Base-by-base conservation (phyloP, 2,888 invertebrate species). In the Spilarctia lutea region DNA sequence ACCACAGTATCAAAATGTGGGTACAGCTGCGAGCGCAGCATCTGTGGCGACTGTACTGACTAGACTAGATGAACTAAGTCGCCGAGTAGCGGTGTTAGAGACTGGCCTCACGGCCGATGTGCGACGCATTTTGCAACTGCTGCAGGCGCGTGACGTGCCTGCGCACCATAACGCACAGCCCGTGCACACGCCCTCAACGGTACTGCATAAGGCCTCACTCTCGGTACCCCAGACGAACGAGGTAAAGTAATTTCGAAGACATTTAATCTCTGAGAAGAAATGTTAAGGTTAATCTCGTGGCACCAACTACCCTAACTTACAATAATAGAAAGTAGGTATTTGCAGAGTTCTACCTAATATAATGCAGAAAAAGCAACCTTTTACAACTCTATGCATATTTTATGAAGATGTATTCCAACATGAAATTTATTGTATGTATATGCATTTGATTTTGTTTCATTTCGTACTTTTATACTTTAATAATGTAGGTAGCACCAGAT, bases 101-200 rank as follows among this genome's bases (percentile, higher is more conserved):
- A 96, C 96, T 79, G 97, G 97, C 56, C 96, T 98, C 86, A 97
- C 97, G 35, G 94, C 96, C 16, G 98, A 98, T 89, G 97, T 98
- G 83, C 96, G 97, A 82, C 96, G 97, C 80, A 98, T 98, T 79
- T 94, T 98, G 86, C 96, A 96, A 72, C 91, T 97, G 81, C 93
- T 98, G 75, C 97, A 97, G 87, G 95, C 96, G 27, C 92, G 94
- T 27, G 94, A 94, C 39, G 83, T 71, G 65, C 76, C 84, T 30
- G 71, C 84, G 24, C 90, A 89, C 42, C 91, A 91, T 79, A 92
- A 88, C 78, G 77, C 86, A 75, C 93, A 89, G 72, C 90, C 89
- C 39, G 93, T 90, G 33, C 92, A 94, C 82, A 93, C 94, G 4
- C 95, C 95, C 18, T 91, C 94, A 24, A 92, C 94, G 76, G 92